phyloP scores from a whole-genome alignment of 2,888 invertebrate species.

The Epinotia bilunana region DNA sequence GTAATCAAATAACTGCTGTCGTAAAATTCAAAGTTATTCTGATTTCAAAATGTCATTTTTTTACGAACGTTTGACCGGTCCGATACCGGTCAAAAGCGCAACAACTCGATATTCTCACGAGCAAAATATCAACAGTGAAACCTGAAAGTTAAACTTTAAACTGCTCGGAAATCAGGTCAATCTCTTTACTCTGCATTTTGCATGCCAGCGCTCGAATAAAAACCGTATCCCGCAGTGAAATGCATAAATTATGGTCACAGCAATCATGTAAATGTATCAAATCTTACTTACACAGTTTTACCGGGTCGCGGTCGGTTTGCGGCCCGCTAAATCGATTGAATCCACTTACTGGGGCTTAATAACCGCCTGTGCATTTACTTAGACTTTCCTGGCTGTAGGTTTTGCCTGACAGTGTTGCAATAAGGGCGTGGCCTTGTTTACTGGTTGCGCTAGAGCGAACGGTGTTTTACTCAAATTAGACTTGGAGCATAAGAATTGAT shows the following conservation, averaged over 20 bases:
- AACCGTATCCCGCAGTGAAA: conserved; percentile 45
- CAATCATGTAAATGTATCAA: conserved; percentile 46
- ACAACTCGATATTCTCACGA: conserved; percentile 29
- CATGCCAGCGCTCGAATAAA: conserved; percentile 33
- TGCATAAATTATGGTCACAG: conserved; percentile 43
- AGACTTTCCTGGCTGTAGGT: conserved; percentile 41
- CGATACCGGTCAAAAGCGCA: conserved; percentile 10
- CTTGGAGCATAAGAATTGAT: neutral
- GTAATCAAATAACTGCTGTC: conserved; percentile 6
- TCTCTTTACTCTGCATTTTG: conserved; percentile 32
- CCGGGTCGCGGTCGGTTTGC: conserved; percentile 46
- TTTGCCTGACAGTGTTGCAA: conserved; percentile 40
- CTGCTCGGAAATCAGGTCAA: conserved; percentile 31
- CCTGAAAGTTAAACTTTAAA: conserved; percentile 29
- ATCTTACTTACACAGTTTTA: conserved; percentile 47
- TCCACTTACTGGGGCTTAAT: conserved; percentile 45
- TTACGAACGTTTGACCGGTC: conserved; percentile 6
- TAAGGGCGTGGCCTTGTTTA: conserved; percentile 23
- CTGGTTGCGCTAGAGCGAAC: neutral
- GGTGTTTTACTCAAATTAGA: conserved; percentile 5
- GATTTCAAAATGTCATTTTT: conserved; percentile 10
- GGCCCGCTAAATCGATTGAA: conserved; percentile 46
- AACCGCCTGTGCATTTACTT: conserved; percentile 45
- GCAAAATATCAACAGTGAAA: conserved; percentile 31
- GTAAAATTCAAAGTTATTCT: conserved; percentile 14